phyloP scores from a whole-genome alignment of 2,113 vertebrate species.

The Herpailurus yagouaroundi region DNA sequence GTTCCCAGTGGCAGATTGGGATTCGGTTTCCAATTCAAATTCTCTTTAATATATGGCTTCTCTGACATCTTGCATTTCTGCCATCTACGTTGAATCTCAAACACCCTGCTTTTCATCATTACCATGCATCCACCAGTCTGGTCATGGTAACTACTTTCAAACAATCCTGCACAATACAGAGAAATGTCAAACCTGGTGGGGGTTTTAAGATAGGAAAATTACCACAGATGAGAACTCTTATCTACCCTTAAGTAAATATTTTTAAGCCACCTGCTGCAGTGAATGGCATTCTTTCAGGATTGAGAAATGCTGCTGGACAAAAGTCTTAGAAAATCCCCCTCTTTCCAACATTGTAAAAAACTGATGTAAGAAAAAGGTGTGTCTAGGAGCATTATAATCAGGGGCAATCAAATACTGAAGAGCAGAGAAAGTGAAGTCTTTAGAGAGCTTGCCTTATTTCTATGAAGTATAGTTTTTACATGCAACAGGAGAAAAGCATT shows the following conservation, averaged over 20 bases:
- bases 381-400: constrained; percentile 20
- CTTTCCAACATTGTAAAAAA: neutral
- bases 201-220: constrained; percentile 72
- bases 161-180: constrained; percentile 78
- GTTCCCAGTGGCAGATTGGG: constrained; percentile 85
- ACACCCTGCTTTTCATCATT: constrained; percentile 84
- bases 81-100: constrained; percentile 85
- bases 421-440: constrained; percentile 24
- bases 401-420: constrained; percentile 56
- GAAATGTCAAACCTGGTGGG: constrained; percentile 80
- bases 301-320: constrained; percentile 55
- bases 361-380: constrained; percentile 30
- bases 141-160: constrained; percentile 80
- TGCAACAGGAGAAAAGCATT: neutral
- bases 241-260: constrained; percentile 85
- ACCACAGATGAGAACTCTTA: constrained; percentile 80
- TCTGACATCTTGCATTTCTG: constrained; percentile 86
- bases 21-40: constrained; percentile 90
- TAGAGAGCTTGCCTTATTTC: constrained; percentile 1
- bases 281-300: constrained; percentile 72
- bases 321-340: constrained; percentile 32
- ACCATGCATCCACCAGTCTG: constrained; percentile 78
- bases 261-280: constrained; percentile 64
- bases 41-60: constrained; percentile 88
- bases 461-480: constrained; percentile 20